Evolutionary conservation across 2,797 vertebrate species (phyloP), one percentile per base, ranked within the genome.

Genomic region (Gila robusta): DNA sequence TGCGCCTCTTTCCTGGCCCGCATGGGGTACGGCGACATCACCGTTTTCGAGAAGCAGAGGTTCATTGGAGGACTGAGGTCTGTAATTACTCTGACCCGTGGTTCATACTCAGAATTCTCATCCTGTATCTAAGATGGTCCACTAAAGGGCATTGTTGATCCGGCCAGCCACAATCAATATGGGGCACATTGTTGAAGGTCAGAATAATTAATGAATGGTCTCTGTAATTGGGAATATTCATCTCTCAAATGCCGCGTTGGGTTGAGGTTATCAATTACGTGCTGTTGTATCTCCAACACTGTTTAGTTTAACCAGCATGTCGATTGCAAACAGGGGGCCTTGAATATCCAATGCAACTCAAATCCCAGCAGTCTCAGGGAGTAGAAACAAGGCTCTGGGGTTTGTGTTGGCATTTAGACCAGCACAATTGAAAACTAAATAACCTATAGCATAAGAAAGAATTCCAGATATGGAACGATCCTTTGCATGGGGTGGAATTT

Each of bases 21-120:
- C n/a, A 92, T 99, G 8, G 97, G 98, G 87, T 99, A 98, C 88
- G 95, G 94, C 0, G 91, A 98, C 88, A 96, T 99, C 85, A 98
- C 97, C 62, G 93, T 99, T 91, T 99, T 97, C 93, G 97, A 99
- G 92, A 98, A 97, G 84, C 94, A 96, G 91, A 94, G 96, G 74
- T 98, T 97, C 81, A 84, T 92, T 32, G 98, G 98, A 79, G 98
- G 98, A 7, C 95, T 98, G 91, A 99, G 98, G 98, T 99, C 96
- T 91, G 84, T 76, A 69, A 85, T 84, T 81, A 81, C 54, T 86
- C 71, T 81, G 83, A 84, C 80, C 41, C 35, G 70, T 64, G 69
- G 70, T 84, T 85, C 14, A 73, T 59, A 41, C 82, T 87, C 88
- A 69, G 39, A 81, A 87, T 89, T 85, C 86, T 73, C 83, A 39